Conservation (phyloP, 2,113 vertebrate species). For the Ovibos moschatus region DNA sequence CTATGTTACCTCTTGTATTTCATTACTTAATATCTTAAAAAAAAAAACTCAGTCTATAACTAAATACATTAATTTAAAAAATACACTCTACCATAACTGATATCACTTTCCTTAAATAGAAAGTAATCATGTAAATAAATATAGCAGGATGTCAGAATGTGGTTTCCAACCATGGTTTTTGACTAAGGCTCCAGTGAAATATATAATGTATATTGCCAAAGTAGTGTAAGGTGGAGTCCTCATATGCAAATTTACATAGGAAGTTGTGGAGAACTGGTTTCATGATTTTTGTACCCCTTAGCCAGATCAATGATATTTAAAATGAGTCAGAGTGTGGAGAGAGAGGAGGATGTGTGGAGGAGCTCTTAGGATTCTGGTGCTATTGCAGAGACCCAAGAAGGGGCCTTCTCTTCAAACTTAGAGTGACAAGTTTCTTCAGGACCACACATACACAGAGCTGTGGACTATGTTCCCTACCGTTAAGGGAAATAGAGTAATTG, state of each 20-base stretch:
- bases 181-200: background rate
- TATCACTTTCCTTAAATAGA: conserved; percentile 9
- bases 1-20: background rate
- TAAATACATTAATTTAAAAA: conserved; percentile 11
- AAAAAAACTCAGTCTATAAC: background rate
- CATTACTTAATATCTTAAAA: conserved; percentile 5
- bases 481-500: background rate
- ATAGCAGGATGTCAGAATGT: background rate
- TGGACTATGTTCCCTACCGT: background rate
- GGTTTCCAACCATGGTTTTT: background rate
- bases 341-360: background rate
- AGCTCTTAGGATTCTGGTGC: background rate
- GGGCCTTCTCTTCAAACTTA: background rate
- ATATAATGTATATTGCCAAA: background rate
- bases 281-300: background rate
- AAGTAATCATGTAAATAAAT: background rate
- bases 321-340: background rate
- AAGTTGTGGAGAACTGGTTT: background rate
- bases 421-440: background rate
- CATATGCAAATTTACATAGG: background rate
- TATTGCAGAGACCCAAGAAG: background rate
- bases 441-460: background rate
- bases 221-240: background rate
- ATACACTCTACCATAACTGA: background rate
- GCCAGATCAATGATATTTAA: background rate